Evolutionary conservation across 2,888 invertebrate genomes (phyloP).

Genomic region (Amaurobius ferox): DNA sequence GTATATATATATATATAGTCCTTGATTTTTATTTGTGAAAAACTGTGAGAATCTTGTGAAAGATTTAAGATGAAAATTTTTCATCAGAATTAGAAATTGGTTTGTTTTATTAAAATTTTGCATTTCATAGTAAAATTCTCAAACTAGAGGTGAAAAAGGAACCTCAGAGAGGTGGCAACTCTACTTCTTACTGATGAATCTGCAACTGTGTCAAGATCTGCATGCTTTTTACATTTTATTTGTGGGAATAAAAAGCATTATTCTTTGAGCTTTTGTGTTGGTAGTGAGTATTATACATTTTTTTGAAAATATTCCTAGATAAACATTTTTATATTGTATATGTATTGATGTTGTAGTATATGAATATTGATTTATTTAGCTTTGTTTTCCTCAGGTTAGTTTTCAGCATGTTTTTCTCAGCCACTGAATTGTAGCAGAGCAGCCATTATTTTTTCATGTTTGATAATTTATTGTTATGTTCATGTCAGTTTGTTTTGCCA

Average conservation of each 20-base stretch:
- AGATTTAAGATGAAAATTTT: no score
- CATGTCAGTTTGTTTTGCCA: neutral
- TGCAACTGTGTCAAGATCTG: no score
- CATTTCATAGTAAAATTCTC: no score
- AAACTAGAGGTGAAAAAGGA: no score
- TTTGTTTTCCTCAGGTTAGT: conserved; percentile 7
- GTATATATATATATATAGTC: no score
- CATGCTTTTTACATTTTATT: neutral
- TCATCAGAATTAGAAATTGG: no score
- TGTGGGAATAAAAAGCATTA: neutral
- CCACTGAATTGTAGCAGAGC: neutral
- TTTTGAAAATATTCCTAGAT: neutral
- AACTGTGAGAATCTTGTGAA: no score
- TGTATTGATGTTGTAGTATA: neutral
- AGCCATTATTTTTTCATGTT: neutral
- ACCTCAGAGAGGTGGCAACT: no score
- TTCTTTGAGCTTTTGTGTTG: neutral
- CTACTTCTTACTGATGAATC: no score
- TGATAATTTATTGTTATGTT: neutral
- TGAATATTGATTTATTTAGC: neutral
- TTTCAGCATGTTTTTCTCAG: neutral
- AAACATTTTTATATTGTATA: neutral
- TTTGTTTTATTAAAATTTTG: no score
- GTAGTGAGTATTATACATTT: neutral
- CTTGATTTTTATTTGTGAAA: no score